phyloP scores from a whole-genome alignment of 1,140 invertebrate species.

The Ceratina calcarata region DNA sequence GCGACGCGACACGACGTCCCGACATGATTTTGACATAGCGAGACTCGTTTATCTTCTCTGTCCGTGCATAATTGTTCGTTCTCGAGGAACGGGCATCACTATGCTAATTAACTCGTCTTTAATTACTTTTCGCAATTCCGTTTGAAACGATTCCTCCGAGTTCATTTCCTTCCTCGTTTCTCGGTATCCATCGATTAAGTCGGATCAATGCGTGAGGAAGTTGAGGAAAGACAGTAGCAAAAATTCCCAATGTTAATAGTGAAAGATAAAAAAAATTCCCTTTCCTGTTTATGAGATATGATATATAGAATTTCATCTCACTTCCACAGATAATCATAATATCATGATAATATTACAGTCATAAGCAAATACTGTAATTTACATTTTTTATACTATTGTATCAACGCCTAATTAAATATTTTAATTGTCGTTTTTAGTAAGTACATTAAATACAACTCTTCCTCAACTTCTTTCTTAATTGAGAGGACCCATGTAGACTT shows the following conservation, averaged over 20 bases:
- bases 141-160: too few relatives aligned
- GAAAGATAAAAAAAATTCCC: too few relatives aligned
- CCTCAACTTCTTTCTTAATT: not conserved
- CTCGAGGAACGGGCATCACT: not conserved
- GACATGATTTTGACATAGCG: not conserved
- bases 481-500: not conserved
- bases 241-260: too few relatives aligned
- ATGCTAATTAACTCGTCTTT: constrained; percentile 44
- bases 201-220: constrained; percentile 16
- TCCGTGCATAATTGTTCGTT: not conserved
- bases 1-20: not conserved
- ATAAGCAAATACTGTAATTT: too few relatives aligned
- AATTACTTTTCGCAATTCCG: constrained; percentile 21
- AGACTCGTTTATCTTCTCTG: not conserved
- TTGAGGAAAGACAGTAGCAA: too few relatives aligned
- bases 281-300: too few relatives aligned
- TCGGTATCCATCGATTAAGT: constrained; percentile 41
- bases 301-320: too few relatives aligned
- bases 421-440: too few relatives aligned
- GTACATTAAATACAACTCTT: not conserved
- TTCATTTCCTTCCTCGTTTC: constrained; percentile 17
- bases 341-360: too few relatives aligned
- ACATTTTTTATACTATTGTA: not conserved
- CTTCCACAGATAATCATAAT: too few relatives aligned
- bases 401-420: too few relatives aligned